phyloP scores from a whole-genome alignment of 2,888 invertebrate genomes.

The Drosophila setosimentum region DNA sequence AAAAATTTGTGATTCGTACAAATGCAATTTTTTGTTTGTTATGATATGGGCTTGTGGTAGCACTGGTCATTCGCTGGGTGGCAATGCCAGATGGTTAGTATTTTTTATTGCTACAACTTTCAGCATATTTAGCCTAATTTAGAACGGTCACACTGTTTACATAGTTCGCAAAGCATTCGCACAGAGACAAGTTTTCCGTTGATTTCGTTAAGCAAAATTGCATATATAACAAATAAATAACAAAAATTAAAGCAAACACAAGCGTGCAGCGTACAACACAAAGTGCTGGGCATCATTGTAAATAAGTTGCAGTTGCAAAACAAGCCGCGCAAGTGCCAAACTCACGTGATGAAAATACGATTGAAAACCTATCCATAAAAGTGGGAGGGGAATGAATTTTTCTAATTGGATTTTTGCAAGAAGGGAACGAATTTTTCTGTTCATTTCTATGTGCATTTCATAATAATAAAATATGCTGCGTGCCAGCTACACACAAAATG shows the following conservation, averaged over 20 bases:
- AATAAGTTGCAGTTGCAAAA: conserved; percentile 27
- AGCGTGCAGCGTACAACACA: conserved; percentile 29
- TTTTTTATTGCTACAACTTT: neutral
- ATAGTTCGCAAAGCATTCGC: conserved; percentile 56
- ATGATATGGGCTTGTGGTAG: conserved; percentile 5
- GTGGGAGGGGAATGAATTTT: conserved; percentile 67
- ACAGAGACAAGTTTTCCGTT: conserved; percentile 64
- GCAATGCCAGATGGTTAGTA: conserved; percentile 20
- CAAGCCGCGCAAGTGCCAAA: conserved; percentile 35
- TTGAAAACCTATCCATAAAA: conserved; percentile 57
- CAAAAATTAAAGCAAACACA: conserved; percentile 49
- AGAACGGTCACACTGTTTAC: conserved; percentile 27
- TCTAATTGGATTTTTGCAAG: conserved; percentile 62
- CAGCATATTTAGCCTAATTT: neutral
- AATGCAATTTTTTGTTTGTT: neutral
- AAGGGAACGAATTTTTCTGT: conserved; percentile 21
- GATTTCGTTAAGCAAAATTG: conserved; percentile 63
- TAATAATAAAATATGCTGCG: conserved; percentile 17
- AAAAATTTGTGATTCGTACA: neutral
- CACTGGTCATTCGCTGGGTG: conserved; percentile 18
- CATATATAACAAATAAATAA: conserved; percentile 60
- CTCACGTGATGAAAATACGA: conserved; percentile 77
- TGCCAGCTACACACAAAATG: conserved; percentile 33
- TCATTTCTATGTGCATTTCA: neutral
- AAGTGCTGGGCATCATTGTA: conserved; percentile 38